These are phyloP conservation scores for Philereme vetulata DNA, from an alignment of 2,888 invertebrate genomes.

Conservation along the genomic window DNA sequence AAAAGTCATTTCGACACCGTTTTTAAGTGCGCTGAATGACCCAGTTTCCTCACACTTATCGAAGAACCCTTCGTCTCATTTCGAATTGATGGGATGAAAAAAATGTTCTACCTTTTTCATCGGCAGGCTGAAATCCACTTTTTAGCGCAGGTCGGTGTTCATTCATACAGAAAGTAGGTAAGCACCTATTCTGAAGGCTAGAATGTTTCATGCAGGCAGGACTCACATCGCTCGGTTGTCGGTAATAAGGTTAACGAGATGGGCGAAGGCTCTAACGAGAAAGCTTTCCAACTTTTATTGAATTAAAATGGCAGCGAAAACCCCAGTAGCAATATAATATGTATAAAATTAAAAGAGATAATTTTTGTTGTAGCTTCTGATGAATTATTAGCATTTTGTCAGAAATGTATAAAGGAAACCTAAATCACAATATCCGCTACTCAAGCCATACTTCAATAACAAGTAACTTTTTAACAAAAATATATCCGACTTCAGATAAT, in stretches of 20 bases:
- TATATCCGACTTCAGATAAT: too few relatives aligned
- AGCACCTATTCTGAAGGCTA: conserved; percentile 37
- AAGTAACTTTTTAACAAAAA: too few relatives aligned
- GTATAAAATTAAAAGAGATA: conserved; percentile 2
- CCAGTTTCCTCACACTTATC: too few relatives aligned
- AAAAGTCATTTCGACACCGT: too few relatives aligned
- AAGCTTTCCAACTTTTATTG: conserved; percentile 60
- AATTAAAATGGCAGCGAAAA: conserved; percentile 52
- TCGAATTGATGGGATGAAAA: not conserved
- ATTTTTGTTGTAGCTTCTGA: too few relatives aligned
- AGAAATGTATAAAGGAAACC: too few relatives aligned
- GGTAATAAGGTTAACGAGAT: conserved; percentile 75
- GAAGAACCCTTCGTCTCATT: too few relatives aligned
- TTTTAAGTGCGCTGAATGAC: too few relatives aligned
- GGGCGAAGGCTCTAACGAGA: conserved; percentile 66
- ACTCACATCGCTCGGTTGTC: conserved; percentile 48
- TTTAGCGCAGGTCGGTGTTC: conserved; percentile 48
- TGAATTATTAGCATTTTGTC: too few relatives aligned
- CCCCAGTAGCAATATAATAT: conserved; percentile 13
- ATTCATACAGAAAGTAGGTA: conserved; percentile 44
- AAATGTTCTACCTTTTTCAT: conserved; percentile 23
- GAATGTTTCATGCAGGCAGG: conserved; percentile 50
- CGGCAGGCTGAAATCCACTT: conserved; percentile 28
- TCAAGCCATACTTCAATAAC: too few relatives aligned
- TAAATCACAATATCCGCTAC: too few relatives aligned